phyloP scores from a whole-genome alignment of 2,113 vertebrate species.

The Atrichornis clamosus region DNA sequence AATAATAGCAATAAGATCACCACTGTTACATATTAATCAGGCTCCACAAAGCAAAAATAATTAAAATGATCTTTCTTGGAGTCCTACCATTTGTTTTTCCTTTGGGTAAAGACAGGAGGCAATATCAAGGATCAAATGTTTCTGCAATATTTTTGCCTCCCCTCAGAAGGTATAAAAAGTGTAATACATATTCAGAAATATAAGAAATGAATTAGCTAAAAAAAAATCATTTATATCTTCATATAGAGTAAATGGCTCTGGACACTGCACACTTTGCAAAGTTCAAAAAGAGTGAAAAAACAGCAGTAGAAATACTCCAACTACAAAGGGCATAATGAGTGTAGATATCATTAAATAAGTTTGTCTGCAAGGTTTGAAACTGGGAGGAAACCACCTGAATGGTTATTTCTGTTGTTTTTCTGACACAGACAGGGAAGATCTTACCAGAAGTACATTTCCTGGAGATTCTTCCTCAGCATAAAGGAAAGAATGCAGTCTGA shows the following conservation, averaged over 20 bases:
- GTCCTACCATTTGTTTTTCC: not conserved
- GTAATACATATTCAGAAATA: not conserved
- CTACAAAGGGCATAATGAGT: not conserved
- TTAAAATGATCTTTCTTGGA: not conserved
- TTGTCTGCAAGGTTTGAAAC: not conserved
- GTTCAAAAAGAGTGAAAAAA: not conserved
- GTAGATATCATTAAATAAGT: not conserved
- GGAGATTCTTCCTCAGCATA: not conserved
- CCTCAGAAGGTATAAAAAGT: not conserved
- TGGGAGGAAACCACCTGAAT: not conserved
- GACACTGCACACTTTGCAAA: not conserved
- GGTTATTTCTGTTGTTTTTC: not conserved
- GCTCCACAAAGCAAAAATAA: not conserved
- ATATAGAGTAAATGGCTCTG: not conserved
- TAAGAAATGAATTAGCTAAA: not conserved
- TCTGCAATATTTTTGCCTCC: not conserved
- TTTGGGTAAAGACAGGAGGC: not conserved
- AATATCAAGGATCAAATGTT: not conserved
- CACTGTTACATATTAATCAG: not conserved
- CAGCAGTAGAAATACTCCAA: not conserved
- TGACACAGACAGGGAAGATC: not conserved
- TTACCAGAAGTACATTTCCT: not conserved
- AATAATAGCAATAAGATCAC: not conserved
- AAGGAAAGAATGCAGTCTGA: not conserved
- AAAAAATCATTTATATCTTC: not conserved